Evolutionary conservation across 2,797 vertebrate species (phyloP), one percentile per base, ranked within the genome.

Genomic region (Aldrovandia affinis): DNA sequence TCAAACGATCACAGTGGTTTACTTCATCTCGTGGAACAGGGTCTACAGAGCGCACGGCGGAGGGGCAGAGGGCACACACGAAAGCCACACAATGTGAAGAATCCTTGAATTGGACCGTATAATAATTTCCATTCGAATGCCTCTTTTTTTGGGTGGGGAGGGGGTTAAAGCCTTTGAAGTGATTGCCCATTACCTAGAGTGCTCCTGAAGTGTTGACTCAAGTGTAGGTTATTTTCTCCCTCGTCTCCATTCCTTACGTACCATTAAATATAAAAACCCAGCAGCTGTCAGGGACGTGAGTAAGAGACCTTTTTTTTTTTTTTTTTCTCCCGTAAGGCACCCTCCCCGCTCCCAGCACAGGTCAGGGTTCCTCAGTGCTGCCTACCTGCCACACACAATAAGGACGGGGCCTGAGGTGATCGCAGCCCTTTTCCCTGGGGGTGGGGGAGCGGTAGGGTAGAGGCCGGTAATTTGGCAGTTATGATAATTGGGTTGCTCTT

Each of bases 91-190:
- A 87, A 88, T 39, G 63, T 28, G 85, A 82, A 87, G 83, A 86
- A 84, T 85, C 83, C 80, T 33, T 82, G 75, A 83, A 87, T 93
- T 88, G 84, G 87, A 83, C 91, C 88, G 86, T 89, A 86, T 90
- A 85, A 91, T 83, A n/a, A 84, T 86, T 89, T 87, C 39, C 30
- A 63, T 68, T 1, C 63, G 83, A 89, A 87, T 83, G 77, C 75
- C 3, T 47, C 54, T 79, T 15, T 79, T 77, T 75, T 5, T 22
- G 5, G 5, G 14, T 2, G 1, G 70, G n/a, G n/a, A n/a, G n/a
- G n/a, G n/a, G 15, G 54, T 1, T 7, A 33, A 89, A 90, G 83
- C 88, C 54, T 84, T 83, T 87, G 81, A 89, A 89, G 89, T 86
- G 86, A 86, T 85, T 70, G 57, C 83, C 79, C 83, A 84, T 89